Evolutionary conservation across 2,797 vertebrate genomes (phyloP).

Genomic region (Urocyon cinereoargenteus): DNA sequence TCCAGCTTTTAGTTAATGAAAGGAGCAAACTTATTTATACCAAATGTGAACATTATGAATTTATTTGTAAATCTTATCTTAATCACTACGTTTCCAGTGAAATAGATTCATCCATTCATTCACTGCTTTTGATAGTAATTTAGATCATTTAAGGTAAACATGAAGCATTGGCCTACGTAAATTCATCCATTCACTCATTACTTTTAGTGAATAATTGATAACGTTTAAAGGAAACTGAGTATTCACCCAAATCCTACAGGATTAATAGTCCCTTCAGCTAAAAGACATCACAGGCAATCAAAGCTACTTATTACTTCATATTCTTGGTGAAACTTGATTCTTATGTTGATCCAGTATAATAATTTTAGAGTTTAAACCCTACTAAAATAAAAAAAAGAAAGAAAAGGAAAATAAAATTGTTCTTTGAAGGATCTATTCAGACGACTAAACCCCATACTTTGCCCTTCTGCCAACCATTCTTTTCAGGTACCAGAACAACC

Average conservation of each 20-base stretch:
- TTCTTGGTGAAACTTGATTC: slow-evolving; percentile 27
- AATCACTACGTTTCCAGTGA: background rate
- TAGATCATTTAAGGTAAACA: slow-evolving; percentile 26
- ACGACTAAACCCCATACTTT: background rate
- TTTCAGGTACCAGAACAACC: slow-evolving; percentile 47
- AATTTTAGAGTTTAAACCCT: background rate
- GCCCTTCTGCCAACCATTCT: slow-evolving; percentile 40
- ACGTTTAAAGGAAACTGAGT: slow-evolving; percentile 32
- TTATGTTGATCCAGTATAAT: background rate
- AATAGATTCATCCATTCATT: slow-evolving; percentile 30
- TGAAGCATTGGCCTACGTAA: background rate
- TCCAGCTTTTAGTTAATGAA: slow-evolving; percentile 17
- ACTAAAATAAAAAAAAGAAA: slow-evolving; percentile 35
- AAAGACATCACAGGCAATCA: slow-evolving; percentile 17
- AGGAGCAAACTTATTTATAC: background rate
- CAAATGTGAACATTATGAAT: slow-evolving; percentile 24
- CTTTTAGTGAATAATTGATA: slow-evolving; percentile 49
- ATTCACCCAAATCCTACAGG: background rate
- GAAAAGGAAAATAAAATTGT: background rate
- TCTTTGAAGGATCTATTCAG: slow-evolving; percentile 52
- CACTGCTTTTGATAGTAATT: slow-evolving; percentile 39
- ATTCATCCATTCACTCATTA: slow-evolving; percentile 23
- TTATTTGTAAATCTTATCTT: slow-evolving; percentile 60
- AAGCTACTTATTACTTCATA: background rate
- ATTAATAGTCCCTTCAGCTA: background rate